These are phyloP conservation scores for Smutsia gigantea DNA, from an alignment of 2,797 vertebrate species.

Conservation along the genomic window DNA sequence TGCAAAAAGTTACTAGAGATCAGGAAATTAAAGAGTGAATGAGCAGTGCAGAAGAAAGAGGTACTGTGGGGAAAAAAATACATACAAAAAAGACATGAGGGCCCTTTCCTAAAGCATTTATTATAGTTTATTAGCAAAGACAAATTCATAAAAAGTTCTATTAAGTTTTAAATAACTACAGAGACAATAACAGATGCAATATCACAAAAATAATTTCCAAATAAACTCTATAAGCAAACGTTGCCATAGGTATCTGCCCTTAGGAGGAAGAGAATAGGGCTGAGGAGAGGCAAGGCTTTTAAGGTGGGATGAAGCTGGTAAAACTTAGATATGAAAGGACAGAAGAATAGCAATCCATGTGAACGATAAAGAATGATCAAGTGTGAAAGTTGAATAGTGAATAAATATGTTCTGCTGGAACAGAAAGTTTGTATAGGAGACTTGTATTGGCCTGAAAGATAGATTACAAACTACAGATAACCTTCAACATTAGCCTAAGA, in stretches of 20 bases:
- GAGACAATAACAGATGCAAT: not conserved
- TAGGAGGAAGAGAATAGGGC: not conserved
- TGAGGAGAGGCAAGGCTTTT: not conserved
- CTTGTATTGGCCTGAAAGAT: not conserved
- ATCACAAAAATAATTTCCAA: constrained; percentile 15
- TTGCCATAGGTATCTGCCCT: not conserved
- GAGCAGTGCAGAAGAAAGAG: not conserved
- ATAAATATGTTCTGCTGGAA: not conserved
- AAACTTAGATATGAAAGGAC: not conserved
- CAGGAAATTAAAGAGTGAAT: constrained; percentile 32
- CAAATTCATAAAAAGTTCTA: not conserved
- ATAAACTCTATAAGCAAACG: not conserved
- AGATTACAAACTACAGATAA: not conserved
- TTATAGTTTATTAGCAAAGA: not conserved
- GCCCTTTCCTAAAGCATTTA: not conserved
- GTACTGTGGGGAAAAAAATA: not conserved
- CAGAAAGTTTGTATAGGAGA: not conserved
- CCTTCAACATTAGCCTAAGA: not conserved
- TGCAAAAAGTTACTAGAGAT: not conserved
- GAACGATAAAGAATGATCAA: not conserved
- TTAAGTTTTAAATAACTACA: not conserved
- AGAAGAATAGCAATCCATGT: not conserved
- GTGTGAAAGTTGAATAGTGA: not conserved
- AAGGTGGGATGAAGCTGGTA: not conserved
- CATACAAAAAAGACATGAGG: not conserved